These are phyloP conservation scores for Candoia aspera DNA, from an alignment of 2,113 vertebrate genomes.

Conservation along the genomic window DNA sequence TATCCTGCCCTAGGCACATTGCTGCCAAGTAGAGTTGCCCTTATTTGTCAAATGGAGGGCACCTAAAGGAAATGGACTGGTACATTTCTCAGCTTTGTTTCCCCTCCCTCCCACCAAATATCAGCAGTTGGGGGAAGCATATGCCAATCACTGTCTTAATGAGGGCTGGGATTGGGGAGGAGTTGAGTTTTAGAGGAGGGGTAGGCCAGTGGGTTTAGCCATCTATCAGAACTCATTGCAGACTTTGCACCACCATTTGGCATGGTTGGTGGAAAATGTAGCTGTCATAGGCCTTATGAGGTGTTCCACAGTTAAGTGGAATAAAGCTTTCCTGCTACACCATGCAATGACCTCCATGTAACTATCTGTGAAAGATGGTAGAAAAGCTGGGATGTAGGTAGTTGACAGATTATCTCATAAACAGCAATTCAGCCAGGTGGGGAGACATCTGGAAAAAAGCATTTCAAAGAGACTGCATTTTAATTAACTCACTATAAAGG, in stretches of 20 bases:
- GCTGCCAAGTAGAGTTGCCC: background rate
- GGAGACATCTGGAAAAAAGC: background rate
- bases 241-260: background rate
- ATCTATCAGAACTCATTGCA: background rate
- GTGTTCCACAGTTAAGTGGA: background rate
- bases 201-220: background rate
- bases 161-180: background rate
- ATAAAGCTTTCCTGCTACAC: background rate
- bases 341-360: background rate
- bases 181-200: background rate
- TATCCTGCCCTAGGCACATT: background rate
- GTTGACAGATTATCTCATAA: background rate
- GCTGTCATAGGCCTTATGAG: background rate
- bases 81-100: background rate
- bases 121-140: background rate
- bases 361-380: background rate
- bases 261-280: background rate
- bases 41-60: background rate
- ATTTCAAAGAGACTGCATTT: background rate
- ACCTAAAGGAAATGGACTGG: background rate
- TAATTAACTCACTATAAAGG: background rate
- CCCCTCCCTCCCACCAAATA: background rate
- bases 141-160: background rate
- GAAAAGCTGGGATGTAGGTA: background rate
- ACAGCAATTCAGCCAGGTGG: background rate